Conservation (phyloP, 2,113 vertebrate species). For the Opisthocomus hoazin region DNA sequence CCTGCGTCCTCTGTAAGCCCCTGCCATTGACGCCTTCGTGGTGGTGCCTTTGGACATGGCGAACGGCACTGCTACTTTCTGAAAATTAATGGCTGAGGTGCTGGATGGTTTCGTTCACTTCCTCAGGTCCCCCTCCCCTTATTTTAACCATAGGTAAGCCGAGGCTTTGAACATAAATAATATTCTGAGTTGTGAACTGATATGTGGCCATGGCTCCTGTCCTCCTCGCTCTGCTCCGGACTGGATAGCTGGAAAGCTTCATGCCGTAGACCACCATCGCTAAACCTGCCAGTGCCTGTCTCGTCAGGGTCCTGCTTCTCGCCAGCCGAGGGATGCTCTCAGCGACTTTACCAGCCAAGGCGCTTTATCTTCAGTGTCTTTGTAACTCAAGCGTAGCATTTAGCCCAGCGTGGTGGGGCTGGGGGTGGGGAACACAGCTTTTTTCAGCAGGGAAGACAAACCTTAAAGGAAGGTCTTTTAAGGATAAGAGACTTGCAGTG, state of each 20-base stretch:
- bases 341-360: neutral
- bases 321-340: neutral
- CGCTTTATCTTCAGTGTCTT: neutral
- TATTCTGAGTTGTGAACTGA: neutral
- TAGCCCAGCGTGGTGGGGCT: neutral
- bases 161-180: neutral
- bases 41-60: neutral
- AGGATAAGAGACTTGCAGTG: slow-evolving; percentile 36
- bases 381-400: neutral
- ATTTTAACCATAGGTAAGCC: neutral
- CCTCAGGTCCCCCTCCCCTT: neutral
- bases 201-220: neutral
- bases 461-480: slow-evolving; percentile 36
- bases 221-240: neutral
- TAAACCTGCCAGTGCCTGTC: neutral
- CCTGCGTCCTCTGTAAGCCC: neutral
- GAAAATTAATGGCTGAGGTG: neutral
- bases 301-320: neutral
- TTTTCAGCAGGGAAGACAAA: neutral
- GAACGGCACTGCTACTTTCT: neutral
- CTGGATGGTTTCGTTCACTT: neutral
- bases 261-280: neutral
- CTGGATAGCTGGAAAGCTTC: neutral
- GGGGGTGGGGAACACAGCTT: neutral
- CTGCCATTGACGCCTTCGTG: neutral